Base-by-base conservation (phyloP, 1,140 invertebrate genomes). In the Arctopsyche grandis region DNA sequence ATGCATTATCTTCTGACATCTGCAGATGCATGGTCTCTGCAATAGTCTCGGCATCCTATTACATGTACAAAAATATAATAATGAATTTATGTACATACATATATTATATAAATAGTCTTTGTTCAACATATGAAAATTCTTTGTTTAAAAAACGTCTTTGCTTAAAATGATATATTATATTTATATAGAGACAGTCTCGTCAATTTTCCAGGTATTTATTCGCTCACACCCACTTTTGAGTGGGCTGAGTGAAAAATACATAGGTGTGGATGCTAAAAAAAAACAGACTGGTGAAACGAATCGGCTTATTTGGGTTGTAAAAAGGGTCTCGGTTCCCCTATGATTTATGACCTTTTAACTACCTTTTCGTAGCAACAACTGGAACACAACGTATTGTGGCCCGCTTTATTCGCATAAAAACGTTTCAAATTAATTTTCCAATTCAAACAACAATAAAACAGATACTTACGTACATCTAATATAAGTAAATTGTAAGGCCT, bases 341-440 rank as follows among this genome's bases (percentile, higher is more conserved):
- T 76, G 74, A 76, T 76, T 76, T 76, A 76, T 76, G 24, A 63
- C 24, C 56, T 21, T 60, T 19, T 38, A 26, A 56, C 74, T 76
- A 76, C 74, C 56, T 26, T 14, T 66, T 66, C 5, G 48, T 16
- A 52, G 29, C 7, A 38, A 38, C 29, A 38, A 38, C 29, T 38
- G 29, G 29, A 38, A 38, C 29, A 38, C 1, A 38, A 38, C 29
- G 29, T 38, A 38, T 38, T 38, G 29, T 38, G 29, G 29, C 29
- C 29, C 1, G 29, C 7, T 56, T 56, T 56, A 66, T 14, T 52
- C 10, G 48, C 48, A 14, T 52, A 14, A 16, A 52, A 52, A 52
- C 48, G 48, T 52, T 5, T 52, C 12, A 52, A 52, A 52, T 52
- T 38, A 38, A 38, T 38, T 38, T 38, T 38, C 29, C 29, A 38